A percentile compares a stretch with the other conserved stretches of the same genome.
Conservation (phyloP, 2,113 vertebrate species). For the Plestiodon gilberti region DNA sequence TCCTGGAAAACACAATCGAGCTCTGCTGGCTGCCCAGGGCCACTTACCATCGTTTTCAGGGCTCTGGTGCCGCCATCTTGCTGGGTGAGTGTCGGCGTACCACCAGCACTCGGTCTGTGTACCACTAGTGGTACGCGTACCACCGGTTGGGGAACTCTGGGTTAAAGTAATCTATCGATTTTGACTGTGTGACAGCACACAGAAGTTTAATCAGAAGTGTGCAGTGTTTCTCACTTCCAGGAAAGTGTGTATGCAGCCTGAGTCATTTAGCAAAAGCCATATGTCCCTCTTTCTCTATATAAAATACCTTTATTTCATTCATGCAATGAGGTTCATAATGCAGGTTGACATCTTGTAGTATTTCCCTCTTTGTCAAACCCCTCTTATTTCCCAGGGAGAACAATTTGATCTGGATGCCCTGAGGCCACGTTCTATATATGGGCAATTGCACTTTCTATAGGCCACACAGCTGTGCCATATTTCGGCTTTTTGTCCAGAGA, state of each 20-base stretch:
- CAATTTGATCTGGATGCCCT: slow-evolving; percentile 23
- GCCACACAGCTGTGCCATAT: background rate
- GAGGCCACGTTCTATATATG: background rate
- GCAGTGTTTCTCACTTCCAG: no score
- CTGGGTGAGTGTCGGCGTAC: no score
- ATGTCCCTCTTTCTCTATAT: background rate
- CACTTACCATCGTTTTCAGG: no score
- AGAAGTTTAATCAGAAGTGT: no score
- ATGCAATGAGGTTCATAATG: slow-evolving; percentile 8
- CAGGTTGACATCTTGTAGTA: slow-evolving; percentile 34
- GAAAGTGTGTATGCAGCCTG: background rate
- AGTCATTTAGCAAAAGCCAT: background rate
- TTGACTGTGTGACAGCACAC: no score
- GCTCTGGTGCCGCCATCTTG: no score
- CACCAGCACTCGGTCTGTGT: no score
- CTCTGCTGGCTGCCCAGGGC: no score
- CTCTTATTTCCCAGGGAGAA: slow-evolving; percentile 21
- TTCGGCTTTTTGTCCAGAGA: slow-evolving; percentile 39
- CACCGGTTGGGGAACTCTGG: no score
- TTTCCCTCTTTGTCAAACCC: background rate
- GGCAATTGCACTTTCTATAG: background rate
- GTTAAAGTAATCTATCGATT: no score
- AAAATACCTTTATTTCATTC: slow-evolving; percentile 27
- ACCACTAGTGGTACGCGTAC: no score
- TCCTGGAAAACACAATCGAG: no score